These are phyloP conservation scores for Harpegnathos saltator DNA, from an alignment of 1,140 invertebrate genomes.

Conservation along the genomic window DNA sequence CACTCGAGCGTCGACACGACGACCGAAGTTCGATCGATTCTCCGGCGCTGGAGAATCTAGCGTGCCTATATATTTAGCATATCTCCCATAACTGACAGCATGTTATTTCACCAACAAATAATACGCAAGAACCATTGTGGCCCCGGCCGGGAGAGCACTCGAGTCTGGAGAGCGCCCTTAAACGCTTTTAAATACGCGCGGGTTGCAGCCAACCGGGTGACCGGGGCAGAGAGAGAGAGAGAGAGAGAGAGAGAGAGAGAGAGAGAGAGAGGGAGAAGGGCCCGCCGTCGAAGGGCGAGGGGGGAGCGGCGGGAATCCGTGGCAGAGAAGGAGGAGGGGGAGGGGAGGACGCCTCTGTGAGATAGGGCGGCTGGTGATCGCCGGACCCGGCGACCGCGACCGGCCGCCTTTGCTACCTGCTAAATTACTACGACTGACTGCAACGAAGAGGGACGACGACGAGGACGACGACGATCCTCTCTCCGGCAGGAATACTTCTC, in stretches of 20 bases:
- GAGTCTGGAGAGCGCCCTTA: constrained; percentile 72
- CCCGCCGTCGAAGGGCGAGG: constrained; percentile 32
- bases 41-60: constrained; percentile 68
- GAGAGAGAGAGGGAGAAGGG: too few relatives aligned
- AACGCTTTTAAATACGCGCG: constrained; percentile 79
- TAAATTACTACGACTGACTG: constrained; percentile 77
- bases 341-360: constrained; percentile 20
- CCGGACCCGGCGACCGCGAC: constrained; percentile 2
- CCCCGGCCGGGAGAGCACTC: constrained; percentile 71
- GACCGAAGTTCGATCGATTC: constrained; percentile 73
- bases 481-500: constrained; percentile 59
- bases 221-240: too few relatives aligned
- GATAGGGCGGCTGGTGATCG: constrained; percentile 52
- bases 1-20: constrained; percentile 69
- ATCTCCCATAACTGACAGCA: constrained; percentile 82
- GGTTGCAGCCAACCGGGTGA: constrained; percentile 61
- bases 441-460: constrained; percentile 57
- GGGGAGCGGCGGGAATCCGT: constrained; percentile 8
- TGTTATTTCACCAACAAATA: constrained; percentile 84
- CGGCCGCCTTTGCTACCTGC: constrained; percentile 72
- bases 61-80: constrained; percentile 81
- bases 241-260: too few relatives aligned
- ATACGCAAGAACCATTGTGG: constrained; percentile 79
- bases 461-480: constrained; percentile 54
- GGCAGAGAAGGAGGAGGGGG: constrained; percentile 19